Conservation (phyloP, 2,113 vertebrate species). For the Lophura nycthemera region DNA sequence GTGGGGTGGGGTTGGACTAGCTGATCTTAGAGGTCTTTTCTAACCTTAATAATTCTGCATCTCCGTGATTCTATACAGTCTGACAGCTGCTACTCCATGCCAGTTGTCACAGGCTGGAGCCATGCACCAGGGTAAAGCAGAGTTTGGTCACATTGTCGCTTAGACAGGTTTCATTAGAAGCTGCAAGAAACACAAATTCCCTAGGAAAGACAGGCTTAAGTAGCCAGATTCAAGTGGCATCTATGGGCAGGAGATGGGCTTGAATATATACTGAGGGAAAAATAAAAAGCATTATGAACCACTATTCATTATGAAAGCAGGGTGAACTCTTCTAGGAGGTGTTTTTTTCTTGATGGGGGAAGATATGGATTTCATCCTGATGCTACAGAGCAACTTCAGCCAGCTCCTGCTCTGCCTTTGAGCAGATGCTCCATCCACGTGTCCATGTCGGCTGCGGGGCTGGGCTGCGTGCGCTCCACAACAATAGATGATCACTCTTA, state of each 20-base stretch:
- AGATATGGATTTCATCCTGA: background rate
- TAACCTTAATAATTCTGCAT: too few species aligned
- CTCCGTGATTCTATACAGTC: background rate
- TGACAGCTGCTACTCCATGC: background rate
- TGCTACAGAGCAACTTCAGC: background rate
- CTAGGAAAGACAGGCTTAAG: background rate
- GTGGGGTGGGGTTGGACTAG: too few species aligned
- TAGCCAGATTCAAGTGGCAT: background rate
- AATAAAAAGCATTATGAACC: rapidly evolving
- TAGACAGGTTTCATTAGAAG: background rate
- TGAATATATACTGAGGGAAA: background rate
- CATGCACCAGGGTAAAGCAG: background rate
- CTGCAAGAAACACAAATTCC: background rate
- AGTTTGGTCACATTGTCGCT: background rate
- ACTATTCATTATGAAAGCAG: background rate
- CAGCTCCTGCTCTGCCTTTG: background rate
- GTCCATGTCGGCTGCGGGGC: rapidly evolving
- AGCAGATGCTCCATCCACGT: slow-evolving; percentile 7
- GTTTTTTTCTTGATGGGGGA: background rate
- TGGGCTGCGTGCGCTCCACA: slow-evolving; percentile 30
- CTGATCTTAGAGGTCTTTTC: too few species aligned
- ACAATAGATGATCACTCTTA: slow-evolving; percentile 78
- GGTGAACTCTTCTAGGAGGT: background rate
- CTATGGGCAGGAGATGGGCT: background rate
- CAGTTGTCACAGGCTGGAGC: background rate